These are phyloP conservation scores for Cotesia typhae DNA, from an alignment of 1,140 invertebrate species.

Conservation along the genomic window DNA sequence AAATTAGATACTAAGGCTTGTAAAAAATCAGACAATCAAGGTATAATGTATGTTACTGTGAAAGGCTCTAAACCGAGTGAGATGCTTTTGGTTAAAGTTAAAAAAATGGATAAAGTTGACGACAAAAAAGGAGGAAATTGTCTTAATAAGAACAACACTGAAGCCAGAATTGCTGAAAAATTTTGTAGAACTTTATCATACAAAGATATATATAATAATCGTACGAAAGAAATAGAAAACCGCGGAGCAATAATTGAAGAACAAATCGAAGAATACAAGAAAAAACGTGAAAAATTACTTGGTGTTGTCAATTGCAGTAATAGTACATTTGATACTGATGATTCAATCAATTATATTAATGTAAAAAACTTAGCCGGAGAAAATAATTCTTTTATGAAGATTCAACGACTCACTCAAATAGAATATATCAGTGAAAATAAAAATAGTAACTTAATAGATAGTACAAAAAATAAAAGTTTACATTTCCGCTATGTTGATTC, in stretches of 20 bases:
- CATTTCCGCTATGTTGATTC: not conserved
- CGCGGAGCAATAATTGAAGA: constrained; percentile 59
- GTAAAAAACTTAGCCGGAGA: not conserved
- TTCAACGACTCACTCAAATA: not conserved
- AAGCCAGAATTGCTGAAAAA: constrained; percentile 53
- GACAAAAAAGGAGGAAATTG: constrained; percentile 54
- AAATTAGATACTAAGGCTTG: constrained; percentile 48
- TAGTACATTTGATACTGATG: constrained; percentile 28
- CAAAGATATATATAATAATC: constrained; percentile 47
- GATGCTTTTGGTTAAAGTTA: constrained; percentile 61
- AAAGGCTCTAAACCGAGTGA: constrained; percentile 62
- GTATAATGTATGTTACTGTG: constrained; percentile 64
- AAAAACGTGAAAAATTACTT: constrained; percentile 59
- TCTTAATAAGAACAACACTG: constrained; percentile 42
- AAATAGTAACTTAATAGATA: not conserved
- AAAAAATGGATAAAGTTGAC: constrained; percentile 60
- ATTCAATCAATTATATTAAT: not conserved
- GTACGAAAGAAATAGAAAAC: constrained; percentile 44
- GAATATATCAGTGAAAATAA: not conserved
- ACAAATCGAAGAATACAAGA: constrained; percentile 64
- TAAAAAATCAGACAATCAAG: constrained; percentile 50
- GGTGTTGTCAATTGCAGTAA: constrained; percentile 40
- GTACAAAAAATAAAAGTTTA: not conserved
- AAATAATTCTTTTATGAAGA: constrained; percentile 20
- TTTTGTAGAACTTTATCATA: constrained; percentile 51